Base-by-base conservation (phyloP, 2,888 invertebrate genomes). In the Euplagia quadripunctaria region DNA sequence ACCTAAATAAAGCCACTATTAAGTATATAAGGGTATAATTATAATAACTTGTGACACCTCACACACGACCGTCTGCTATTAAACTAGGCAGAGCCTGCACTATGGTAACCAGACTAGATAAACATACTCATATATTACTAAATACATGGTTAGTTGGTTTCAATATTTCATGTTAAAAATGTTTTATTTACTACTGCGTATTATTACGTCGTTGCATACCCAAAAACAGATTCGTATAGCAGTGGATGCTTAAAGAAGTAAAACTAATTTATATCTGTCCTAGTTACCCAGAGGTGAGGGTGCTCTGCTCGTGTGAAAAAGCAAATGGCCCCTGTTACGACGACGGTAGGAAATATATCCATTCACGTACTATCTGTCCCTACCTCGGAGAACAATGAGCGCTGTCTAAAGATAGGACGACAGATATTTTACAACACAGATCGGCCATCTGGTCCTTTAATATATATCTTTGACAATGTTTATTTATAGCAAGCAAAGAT, bases 261-360 rank as follows among this genome's bases (percentile, higher is more conserved):
- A 79, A 71, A 76, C 75, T 82, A 87, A 88, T 88, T 88, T 90
- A 91, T 89, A 84, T 81, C 81, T 85, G 88, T 83, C 86, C 89
- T 77, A 87, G 85, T 90, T 86, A 86, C 87, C 83, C 74, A 76
- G 75, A 82, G 78, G 79, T 78, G 75, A 77, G 79, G 75, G 83
- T 83, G 79, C 74, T 82, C 80, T 82, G 82, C 82, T 84, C 85
- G 86, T 84, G 86, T 85, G 86, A 88, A 89, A 87, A 86, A 85
- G 78, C 83, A 78, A 85, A 82, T 82, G 85, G 83, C 80, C 80
- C 80, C 80, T 76, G 77, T 83, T 78, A 84, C 80, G 81, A 84
- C 80, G 81, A 68, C 83, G 83, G 80, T 82, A 88, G 87, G 86
- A 86, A 88, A 87, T 86, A 85, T 86, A 80, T 80, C 85, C 84